These are phyloP conservation scores for Ctenoplectra terminalis DNA, from an alignment of 1,140 invertebrate species.

Conservation along the genomic window DNA sequence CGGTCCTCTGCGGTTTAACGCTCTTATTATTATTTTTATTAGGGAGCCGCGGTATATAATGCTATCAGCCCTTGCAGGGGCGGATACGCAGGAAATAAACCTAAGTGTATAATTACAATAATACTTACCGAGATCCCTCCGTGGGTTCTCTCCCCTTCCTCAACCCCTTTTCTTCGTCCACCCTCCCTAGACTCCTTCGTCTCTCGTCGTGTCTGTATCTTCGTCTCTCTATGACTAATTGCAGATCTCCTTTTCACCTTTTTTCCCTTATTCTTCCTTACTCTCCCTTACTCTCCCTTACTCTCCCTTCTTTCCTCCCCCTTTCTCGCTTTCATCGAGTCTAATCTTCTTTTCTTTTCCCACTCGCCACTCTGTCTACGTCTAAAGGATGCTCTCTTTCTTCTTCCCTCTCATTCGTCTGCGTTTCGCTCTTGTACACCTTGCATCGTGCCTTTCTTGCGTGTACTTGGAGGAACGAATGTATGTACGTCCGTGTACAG, in stretches of 20 bases:
- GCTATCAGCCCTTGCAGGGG: constrained; percentile 71
- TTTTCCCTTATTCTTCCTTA: background rate
- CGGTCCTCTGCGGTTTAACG: constrained; percentile 77
- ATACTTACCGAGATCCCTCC: constrained; percentile 76
- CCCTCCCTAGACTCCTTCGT: constrained; percentile 65
- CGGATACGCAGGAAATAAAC: constrained; percentile 81
- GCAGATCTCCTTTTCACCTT: background rate
- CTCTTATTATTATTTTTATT: constrained; percentile 83
- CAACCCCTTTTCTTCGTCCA: constrained; percentile 45
- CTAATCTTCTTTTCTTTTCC: constrained; percentile 29
- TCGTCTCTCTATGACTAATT: constrained; percentile 31
- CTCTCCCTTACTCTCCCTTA: background rate
- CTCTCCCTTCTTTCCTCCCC: background rate
- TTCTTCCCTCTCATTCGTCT: background rate
- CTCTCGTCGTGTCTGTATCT: constrained; percentile 50
- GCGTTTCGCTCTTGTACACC: background rate
- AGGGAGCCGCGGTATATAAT: constrained; percentile 74
- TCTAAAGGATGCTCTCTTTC: background rate
- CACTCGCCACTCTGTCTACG: background rate
- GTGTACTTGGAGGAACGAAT: background rate
- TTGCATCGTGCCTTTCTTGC: background rate
- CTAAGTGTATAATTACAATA: constrained; percentile 83
- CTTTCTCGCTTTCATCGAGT: constrained; percentile 49
- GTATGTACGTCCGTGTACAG: background rate
- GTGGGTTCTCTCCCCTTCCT: constrained; percentile 58